Conservation (phyloP, 2,113 vertebrate species). For the Lynx canadensis region DNA sequence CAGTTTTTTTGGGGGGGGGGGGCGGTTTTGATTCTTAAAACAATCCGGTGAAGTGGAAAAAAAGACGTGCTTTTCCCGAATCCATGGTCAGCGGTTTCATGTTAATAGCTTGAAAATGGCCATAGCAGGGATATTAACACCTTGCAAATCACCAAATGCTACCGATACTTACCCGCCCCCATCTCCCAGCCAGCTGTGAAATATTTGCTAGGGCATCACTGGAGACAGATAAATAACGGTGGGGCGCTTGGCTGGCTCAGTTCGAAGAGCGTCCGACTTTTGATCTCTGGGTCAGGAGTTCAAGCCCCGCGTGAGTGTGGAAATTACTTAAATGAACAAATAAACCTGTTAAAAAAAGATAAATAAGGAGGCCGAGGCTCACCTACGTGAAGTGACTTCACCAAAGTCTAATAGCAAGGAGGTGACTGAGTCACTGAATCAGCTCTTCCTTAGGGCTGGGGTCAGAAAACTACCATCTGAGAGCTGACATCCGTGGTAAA, state of each 20-base stretch:
- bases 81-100: not conserved
- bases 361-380: not conserved
- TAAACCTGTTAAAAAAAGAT: too few species aligned
- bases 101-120: not conserved
- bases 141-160: not conserved
- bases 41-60: not conserved
- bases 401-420: not conserved
- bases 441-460: not conserved
- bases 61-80: not conserved
- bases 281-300: too few species aligned
- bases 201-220: not conserved
- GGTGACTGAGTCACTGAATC: not conserved
- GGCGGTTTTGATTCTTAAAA: not conserved
- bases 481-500: not conserved
- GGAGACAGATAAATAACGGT: not conserved
- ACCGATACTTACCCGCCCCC: not conserved
- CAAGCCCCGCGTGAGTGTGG: too few species aligned
- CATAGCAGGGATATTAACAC: not conserved
- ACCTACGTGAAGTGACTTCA: not conserved
- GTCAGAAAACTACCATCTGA: not conserved
- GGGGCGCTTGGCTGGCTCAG: too few species aligned
- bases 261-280: too few species aligned
- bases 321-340: too few species aligned
- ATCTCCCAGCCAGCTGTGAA: not conserved
- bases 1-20: not conserved